phyloP scores from a whole-genome alignment of 2,113 vertebrate species.

The Peromyscus polionotus region DNA sequence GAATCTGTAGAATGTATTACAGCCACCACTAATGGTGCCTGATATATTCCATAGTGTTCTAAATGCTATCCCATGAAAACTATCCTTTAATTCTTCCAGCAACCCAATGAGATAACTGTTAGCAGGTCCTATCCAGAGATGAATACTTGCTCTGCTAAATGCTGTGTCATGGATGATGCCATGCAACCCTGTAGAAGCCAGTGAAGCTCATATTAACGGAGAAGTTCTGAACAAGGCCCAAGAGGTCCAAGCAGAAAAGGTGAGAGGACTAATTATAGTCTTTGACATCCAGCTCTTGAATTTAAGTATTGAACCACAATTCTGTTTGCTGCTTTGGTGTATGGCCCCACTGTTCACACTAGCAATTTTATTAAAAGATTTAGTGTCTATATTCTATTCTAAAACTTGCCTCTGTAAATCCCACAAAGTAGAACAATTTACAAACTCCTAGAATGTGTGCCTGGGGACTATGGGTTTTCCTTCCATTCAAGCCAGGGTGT shows the following conservation, averaged over 20 bases:
- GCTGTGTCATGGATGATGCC: background rate
- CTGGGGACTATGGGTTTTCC: background rate
- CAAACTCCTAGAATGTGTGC: background rate
- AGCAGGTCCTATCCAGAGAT: background rate
- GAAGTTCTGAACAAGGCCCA: background rate
- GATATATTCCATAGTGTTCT: background rate
- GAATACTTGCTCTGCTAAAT: background rate
- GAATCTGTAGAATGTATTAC: background rate
- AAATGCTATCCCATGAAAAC: background rate
- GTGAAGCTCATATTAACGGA: background rate
- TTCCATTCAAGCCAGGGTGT: background rate
- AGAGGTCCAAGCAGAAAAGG: background rate
- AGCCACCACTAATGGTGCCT: background rate
- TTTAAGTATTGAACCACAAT: background rate
- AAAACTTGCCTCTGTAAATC: background rate
- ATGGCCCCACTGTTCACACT: background rate
- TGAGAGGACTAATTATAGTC: background rate
- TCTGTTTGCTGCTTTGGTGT: background rate
- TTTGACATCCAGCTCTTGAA: background rate
- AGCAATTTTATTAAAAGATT: background rate
- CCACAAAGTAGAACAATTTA: background rate
- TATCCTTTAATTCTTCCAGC: background rate
- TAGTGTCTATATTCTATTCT: background rate
- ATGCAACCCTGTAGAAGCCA: background rate
- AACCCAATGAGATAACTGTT: background rate